These are phyloP conservation scores for Tribolium freemani DNA, from an alignment of 2,888 invertebrate species.

Conservation along the genomic window DNA sequence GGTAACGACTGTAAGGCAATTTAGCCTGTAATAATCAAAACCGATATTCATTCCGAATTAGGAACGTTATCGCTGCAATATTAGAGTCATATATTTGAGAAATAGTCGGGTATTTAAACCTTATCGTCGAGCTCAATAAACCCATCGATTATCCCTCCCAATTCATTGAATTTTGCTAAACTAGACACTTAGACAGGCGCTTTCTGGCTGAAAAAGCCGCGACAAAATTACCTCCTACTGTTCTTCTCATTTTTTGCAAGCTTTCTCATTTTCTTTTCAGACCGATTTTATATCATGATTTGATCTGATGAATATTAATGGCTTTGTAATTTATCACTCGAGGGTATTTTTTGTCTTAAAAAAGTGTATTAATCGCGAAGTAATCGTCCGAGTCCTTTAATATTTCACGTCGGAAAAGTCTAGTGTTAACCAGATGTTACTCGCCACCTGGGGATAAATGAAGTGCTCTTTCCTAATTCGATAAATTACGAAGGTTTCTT, in stretches of 20 bases:
- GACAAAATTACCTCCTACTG: not conserved
- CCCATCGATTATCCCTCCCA: constrained; percentile 19
- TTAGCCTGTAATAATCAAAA: constrained; percentile 42
- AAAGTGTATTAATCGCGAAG: constrained; percentile 24
- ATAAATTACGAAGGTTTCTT: constrained; percentile 39
- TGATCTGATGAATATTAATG: constrained; percentile 37
- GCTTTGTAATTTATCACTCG: constrained; percentile 27
- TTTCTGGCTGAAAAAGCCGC: not conserved
- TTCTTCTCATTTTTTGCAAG: not conserved
- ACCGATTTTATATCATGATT: constrained; percentile 14
- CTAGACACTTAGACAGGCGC: not conserved
- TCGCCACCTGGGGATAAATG: constrained; percentile 34
- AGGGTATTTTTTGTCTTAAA: constrained; percentile 24
- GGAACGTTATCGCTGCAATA: constrained; percentile 37
- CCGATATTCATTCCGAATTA: constrained; percentile 44
- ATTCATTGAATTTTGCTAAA: constrained; percentile 17
- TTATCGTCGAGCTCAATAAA: constrained; percentile 21
- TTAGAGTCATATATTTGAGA: constrained; percentile 38
- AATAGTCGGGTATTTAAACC: constrained; percentile 34
- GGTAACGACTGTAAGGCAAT: constrained; percentile 36
- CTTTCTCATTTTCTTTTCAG: constrained; percentile 24
- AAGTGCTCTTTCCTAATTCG: constrained; percentile 39
- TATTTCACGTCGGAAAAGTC: constrained; percentile 21
- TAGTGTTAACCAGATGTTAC: constrained; percentile 13
- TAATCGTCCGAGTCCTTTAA: constrained; percentile 20